Conservation (phyloP, 1,140 invertebrate genomes). For the Harlomillsia oculata region DNA sequence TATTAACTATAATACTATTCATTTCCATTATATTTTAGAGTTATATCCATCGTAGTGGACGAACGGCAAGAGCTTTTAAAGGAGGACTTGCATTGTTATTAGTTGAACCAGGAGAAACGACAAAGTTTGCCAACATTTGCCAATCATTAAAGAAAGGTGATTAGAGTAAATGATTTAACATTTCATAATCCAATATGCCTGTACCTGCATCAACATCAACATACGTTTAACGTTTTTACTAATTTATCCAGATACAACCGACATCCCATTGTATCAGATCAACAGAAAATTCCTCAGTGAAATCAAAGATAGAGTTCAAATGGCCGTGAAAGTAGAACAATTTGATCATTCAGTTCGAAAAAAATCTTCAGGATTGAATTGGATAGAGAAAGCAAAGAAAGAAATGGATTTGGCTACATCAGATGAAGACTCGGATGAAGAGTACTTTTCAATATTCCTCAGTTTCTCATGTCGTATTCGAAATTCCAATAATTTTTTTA, state of each 20-base stretch:
- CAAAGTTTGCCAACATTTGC: slow-evolving; percentile 69
- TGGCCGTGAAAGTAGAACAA: slow-evolving; percentile 69
- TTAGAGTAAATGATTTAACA: slow-evolving; percentile 18
- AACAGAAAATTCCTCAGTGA: slow-evolving; percentile 54
- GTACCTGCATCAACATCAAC: background rate
- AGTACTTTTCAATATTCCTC: slow-evolving; percentile 6
- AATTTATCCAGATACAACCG: slow-evolving; percentile 49
- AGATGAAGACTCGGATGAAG: slow-evolving; percentile 18
- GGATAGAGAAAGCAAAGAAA: slow-evolving; percentile 61
- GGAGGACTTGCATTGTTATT: slow-evolving; percentile 85
- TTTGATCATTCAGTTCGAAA: slow-evolving; percentile 59
- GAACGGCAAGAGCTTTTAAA: slow-evolving; percentile 80
- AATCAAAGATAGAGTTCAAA: slow-evolving; percentile 59
- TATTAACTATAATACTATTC: slow-evolving; percentile 14
- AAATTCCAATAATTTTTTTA: background rate
- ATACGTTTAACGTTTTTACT: background rate
- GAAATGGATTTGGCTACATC: slow-evolving; percentile 25
- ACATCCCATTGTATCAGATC: slow-evolving; percentile 75
- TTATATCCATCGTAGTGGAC: slow-evolving; percentile 92
- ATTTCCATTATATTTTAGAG: slow-evolving; percentile 45
- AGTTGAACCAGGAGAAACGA: slow-evolving; percentile 76
- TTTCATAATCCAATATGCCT: background rate
- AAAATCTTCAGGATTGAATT: slow-evolving; percentile 58
- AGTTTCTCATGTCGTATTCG: background rate
- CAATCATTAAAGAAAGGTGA: slow-evolving; percentile 70